Conservation (phyloP, 2,113 vertebrate species). For the Saccopteryx bilineata region DNA sequence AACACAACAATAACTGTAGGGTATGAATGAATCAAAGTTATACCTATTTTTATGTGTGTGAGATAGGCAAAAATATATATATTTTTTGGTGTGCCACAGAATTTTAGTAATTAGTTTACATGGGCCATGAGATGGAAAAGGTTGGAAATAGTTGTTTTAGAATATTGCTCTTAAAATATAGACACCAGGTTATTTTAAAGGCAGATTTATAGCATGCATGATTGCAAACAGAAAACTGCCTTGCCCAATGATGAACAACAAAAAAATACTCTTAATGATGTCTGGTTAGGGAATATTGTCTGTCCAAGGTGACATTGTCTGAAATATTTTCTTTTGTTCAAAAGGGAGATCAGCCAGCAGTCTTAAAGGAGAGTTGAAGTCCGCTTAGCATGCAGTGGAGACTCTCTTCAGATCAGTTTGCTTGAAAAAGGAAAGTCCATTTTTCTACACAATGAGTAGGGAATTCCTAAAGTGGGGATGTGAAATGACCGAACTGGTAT, state of each 20-base stretch:
- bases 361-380: background rate
- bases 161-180: background rate
- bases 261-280: background rate
- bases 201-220: background rate
- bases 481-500: background rate
- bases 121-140: no score
- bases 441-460: background rate
- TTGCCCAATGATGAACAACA: background rate
- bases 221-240: background rate
- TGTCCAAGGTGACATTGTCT: background rate
- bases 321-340: background rate
- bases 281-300: background rate
- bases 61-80: background rate
- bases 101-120: no score
- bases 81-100: background rate
- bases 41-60: background rate
- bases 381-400: background rate
- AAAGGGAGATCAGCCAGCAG: background rate
- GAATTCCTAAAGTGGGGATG: background rate
- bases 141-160: background rate
- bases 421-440: background rate
- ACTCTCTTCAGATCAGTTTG: background rate
- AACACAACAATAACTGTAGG: background rate
- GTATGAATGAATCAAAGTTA: background rate
- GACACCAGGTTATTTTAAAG: background rate